phyloP scores from a whole-genome alignment of 2,113 vertebrate species.

The Phoenicopterus ruber region DNA sequence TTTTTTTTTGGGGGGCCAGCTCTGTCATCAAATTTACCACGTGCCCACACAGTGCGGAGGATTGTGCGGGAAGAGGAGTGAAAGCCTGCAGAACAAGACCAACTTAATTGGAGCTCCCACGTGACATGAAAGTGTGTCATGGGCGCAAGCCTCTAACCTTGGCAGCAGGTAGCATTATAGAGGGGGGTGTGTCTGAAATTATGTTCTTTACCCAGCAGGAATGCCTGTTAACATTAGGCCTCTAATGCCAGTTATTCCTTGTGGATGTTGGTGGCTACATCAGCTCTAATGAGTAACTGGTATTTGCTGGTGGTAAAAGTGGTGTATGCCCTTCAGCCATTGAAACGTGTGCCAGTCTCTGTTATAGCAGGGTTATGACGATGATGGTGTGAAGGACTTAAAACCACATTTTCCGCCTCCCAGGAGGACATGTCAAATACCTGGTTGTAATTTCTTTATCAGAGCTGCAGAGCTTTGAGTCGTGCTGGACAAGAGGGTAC shows the following conservation, averaged over 20 bases:
- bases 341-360: background rate
- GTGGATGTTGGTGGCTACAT: background rate
- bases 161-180: background rate
- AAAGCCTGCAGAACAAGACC: background rate
- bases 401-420: background rate
- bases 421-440: background rate
- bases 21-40: background rate
- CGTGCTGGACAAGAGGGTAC: background rate
- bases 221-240: background rate
- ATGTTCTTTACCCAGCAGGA: background rate
- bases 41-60: accelerated
- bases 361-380: background rate
- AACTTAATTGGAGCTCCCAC: background rate
- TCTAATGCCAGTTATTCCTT: background rate
- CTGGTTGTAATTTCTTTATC: background rate
- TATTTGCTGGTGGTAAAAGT: background rate
- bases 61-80: background rate
- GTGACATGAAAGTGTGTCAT: background rate
- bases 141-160: background rate
- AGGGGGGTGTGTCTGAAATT: background rate
- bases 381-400: background rate
- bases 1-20: background rate
- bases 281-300: background rate
- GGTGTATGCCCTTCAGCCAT: background rate
- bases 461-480: background rate